Conservation (phyloP, 2,888 invertebrate species). For the Leptinotarsa rubiginosa region DNA sequence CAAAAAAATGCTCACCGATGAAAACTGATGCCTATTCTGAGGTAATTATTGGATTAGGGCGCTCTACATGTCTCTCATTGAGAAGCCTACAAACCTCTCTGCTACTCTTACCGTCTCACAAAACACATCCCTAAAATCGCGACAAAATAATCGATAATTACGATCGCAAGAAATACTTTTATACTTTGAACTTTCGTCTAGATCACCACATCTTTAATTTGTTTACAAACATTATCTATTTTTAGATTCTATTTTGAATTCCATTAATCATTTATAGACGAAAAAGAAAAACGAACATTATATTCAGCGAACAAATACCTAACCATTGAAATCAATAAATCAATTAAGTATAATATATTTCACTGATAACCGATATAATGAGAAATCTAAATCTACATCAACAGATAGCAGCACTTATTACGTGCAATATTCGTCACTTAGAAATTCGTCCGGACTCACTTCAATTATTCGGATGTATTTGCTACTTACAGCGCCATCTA, state of each 20-base stretch:
- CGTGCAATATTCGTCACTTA: neutral
- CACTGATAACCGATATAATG: neutral
- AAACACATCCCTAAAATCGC: too few relatives aligned
- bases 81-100: too few relatives aligned
- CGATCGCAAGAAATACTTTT: neutral
- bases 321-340: conserved; percentile 1
- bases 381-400: neutral
- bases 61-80: too few relatives aligned
- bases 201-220: neutral
- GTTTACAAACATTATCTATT: conserved; percentile 11
- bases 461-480: neutral
- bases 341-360: neutral
- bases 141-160: conserved; percentile 7
- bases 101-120: too few relatives aligned
- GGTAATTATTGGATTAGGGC: too few relatives aligned
- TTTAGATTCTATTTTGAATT: conserved; percentile 6
- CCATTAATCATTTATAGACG: neutral
- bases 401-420: conserved; percentile 3
- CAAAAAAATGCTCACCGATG: too few relatives aligned
- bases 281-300: neutral
- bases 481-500: neutral
- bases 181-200: conserved; percentile 13
- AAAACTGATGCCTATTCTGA: too few relatives aligned
- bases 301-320: neutral
- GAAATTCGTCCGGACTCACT: neutral